Evolutionary conservation across 53 echinoderm and acorn worm genomes (phyloP), one percentile per base, ranked within the genome.

Genomic region (Paracentrotus lividus): DNA sequence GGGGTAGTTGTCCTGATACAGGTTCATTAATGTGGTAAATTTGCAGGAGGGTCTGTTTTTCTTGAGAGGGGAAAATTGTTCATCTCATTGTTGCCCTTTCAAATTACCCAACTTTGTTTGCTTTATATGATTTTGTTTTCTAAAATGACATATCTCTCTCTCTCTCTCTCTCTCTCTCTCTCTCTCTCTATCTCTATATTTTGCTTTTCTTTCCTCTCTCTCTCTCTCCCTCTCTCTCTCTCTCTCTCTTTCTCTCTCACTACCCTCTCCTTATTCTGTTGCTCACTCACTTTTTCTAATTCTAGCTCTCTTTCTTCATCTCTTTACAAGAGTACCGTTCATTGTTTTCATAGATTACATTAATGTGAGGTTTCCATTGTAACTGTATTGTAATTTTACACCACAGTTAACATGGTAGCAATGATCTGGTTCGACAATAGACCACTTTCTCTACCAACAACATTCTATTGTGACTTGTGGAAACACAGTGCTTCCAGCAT

Each of bases 231-330:
- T 67, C 67, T 67, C 67, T 67, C 16, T 67, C 67, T 5, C 27
- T 67, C 67, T 67, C 67, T 67, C 16, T 67, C 27, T 16, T n/a
- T 67, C 67, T 67, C 67, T 67, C 16, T 67, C 59, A 15, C 59
- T 58, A n/a, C n/a, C n/a, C 59, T 58, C 59, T 58, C 67, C 32
- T n/a, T n/a, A n/a, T n/a, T n/a, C n/a, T n/a, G n/a, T n/a, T n/a
- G n/a, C 67, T 67, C 67, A 21, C 67, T 67, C 8, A 21, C 67
- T 16, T 0, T 67, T n/a, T 67, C 67, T 67, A 26, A 29, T n/a
- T 67, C 36, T 75, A 12, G 10, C 75, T 75, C 29, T 75, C 31
- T 27, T 36, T 32, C n/a, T 59, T 59, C 59, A 24, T n/a, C n/a
- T 59, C 3, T n/a, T n/a, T 58, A 49, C 58, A 59, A 1, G 4